phyloP scores from a whole-genome alignment of 2,888 invertebrate species.

The Cloeon dipterum region DNA sequence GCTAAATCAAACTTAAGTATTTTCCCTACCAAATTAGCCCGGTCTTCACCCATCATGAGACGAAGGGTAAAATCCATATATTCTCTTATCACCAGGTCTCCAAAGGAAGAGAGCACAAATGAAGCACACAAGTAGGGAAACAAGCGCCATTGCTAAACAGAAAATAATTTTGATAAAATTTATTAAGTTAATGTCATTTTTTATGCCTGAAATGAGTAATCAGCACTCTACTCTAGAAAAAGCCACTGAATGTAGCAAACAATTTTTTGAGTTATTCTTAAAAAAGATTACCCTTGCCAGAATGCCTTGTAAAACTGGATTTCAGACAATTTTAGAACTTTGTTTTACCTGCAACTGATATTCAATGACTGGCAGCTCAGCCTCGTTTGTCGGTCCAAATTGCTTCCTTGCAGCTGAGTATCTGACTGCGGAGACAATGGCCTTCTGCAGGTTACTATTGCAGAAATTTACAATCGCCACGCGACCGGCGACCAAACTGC shows the following conservation, averaged over 20 bases:
- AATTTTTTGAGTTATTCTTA: too few species aligned
- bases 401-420: conserved; percentile 73
- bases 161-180: conserved; percentile 1
- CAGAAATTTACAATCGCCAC: conserved; percentile 41
- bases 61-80: conserved; percentile 25
- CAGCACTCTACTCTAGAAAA: too few species aligned
- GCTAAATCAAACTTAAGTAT: not conserved
- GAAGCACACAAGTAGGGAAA: conserved; percentile 49
- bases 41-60: conserved; percentile 14
- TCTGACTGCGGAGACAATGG: conserved; percentile 59
- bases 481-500: conserved; percentile 60
- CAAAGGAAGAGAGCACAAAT: conserved; percentile 36
- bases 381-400: conserved; percentile 44
- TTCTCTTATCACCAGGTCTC: conserved; percentile 25
- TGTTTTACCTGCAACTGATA: conserved; percentile 63
- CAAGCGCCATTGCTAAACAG: conserved; percentile 46
- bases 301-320: not conserved
- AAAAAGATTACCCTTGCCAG: too few species aligned
- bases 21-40: conserved; percentile 11
- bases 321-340: not conserved
- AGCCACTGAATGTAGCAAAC: too few species aligned
- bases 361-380: conserved; percentile 69
- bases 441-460: conserved; percentile 34
- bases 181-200: not conserved
- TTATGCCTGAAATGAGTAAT: too few species aligned